Base-by-base conservation (phyloP, 1,140 invertebrate genomes). In the Orchestia grillus region DNA sequence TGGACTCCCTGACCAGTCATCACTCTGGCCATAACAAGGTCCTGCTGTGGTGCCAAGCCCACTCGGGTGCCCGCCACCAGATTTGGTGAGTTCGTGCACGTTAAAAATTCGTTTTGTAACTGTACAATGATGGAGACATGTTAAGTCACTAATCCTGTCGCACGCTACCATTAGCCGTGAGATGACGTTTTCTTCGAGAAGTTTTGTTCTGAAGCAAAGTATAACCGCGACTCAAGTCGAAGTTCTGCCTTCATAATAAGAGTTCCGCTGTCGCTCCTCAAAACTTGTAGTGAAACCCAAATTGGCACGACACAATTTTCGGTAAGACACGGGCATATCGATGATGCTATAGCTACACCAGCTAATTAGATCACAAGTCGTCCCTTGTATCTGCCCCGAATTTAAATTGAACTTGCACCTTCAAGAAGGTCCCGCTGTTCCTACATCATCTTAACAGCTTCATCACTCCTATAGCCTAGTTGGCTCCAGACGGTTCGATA, bases 301-400 rank as follows among this genome's bases (percentile, higher is more conserved):
- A 77, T 77, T 77, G 62, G 62, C 62, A 77, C 11, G 62, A 36
- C 62, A 77, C 62, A 4, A 41, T 91, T 91, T 36, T 43, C 11
- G 28, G 44, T 91, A 91, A 43, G 88, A 44, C 44, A 43, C 44
- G 43, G 6, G 44, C 92, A 94, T 94, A 94, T 94, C 92, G 92
- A 94, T 94, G 92, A 94, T 47, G 43, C 92, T 94, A 44, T 8
- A 94, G 92, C 92, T 94, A 94, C 92, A 47, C 92, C 92, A 94
- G 44, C 92, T 94, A 94, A 94, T 94, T 94, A 44, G 92, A 94
- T 94, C 92, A 94, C 43, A 94, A 44, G 43, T 94, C 16, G 8
- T 94, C 92, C 40, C 92, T 94, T 94, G 92, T 94, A 94, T 94
- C 92, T 45, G 44, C 92, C 40, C 6, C 44, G 44, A 44, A 44